Conservation (phyloP, 2,888 invertebrate species). For the Coelogynopora nodosa region DNA sequence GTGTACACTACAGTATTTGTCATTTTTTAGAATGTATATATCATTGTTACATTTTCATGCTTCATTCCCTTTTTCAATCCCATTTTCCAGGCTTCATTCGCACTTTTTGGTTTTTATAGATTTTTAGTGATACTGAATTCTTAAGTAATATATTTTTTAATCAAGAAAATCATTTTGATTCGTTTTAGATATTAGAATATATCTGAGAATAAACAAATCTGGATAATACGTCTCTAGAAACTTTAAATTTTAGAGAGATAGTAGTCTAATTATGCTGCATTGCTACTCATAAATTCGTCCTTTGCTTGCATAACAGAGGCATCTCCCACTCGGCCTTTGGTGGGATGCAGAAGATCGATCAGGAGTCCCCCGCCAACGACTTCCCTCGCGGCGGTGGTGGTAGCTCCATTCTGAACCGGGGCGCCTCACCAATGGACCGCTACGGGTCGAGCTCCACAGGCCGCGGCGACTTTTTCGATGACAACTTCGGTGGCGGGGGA, state of each 20-base stretch:
- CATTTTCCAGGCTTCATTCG: too few species aligned
- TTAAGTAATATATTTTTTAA: too few species aligned
- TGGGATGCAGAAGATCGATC: conserved; percentile 86
- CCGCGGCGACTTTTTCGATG: conserved; percentile 58
- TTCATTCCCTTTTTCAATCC: too few species aligned
- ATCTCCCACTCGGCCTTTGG: conserved; percentile 75
- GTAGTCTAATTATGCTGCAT: background rate
- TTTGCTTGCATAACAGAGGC: conserved; percentile 61
- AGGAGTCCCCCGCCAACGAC: conserved; percentile 66
- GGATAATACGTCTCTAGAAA: too few species aligned
- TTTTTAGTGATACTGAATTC: too few species aligned
- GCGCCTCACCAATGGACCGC: conserved; percentile 49
- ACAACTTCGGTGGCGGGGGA: conserved; percentile 61
- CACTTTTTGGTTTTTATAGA: too few species aligned
- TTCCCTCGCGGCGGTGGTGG: background rate
- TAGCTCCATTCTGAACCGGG: conserved; percentile 30
- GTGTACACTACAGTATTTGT: too few species aligned
- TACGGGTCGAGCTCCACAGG: conserved; percentile 48
- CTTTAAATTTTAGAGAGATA: too few species aligned
- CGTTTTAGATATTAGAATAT: background rate
- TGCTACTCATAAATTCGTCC: background rate
- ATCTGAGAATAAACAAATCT: too few species aligned
- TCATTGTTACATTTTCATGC: too few species aligned
- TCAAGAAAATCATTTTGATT: background rate
- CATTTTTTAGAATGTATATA: too few species aligned